These are phyloP conservation scores for Pycnonotus jocosus DNA, from an alignment of 2,113 vertebrate genomes.

Conservation along the genomic window DNA sequence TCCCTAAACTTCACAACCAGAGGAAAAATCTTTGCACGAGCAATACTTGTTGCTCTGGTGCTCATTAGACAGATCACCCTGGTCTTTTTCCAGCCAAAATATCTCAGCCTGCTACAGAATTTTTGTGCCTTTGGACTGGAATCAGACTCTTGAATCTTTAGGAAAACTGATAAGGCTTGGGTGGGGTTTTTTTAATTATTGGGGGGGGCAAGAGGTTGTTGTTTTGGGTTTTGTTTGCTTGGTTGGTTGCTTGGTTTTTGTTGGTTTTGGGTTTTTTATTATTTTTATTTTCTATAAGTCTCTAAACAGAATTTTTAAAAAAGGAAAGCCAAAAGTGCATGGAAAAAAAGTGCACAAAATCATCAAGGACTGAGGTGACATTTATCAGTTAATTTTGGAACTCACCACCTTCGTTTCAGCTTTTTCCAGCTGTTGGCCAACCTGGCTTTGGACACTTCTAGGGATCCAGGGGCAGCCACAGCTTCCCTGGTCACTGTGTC, in stretches of 20 bases:
- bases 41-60: background rate
- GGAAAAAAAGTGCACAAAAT: background rate
- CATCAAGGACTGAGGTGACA: background rate
- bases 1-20: background rate
- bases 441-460: background rate
- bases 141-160: background rate
- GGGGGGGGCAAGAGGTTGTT: too few relatives aligned
- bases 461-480: background rate
- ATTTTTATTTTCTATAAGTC: background rate
- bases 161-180: background rate
- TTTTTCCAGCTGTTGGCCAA: background rate
- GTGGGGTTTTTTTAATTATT: too few relatives aligned
- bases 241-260: background rate
- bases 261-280: background rate
- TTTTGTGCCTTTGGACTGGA: background rate
- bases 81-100: background rate
- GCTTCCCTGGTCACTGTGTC: background rate
- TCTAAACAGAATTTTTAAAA: background rate
- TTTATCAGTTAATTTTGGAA: background rate
- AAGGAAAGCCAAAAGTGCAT: background rate
- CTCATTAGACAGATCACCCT: background rate
- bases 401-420: background rate
- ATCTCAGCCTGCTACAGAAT: background rate
- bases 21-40: background rate
- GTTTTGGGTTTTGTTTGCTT: background rate